Conservation (phyloP, 1,140 invertebrate species). For the Phocides pigmalion region DNA sequence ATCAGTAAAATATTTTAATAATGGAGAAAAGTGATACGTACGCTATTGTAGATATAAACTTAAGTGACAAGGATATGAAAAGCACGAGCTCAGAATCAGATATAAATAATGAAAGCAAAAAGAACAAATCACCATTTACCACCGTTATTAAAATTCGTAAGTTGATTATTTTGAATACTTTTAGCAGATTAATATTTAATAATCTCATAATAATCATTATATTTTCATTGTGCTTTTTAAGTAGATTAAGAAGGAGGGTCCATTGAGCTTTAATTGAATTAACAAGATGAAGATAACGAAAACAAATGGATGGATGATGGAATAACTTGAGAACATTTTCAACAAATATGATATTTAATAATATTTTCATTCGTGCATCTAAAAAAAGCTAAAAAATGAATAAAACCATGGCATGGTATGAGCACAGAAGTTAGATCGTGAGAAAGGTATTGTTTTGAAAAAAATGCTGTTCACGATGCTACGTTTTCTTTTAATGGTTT, state of each 20-base stretch:
- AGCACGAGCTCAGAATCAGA: slow-evolving; percentile 41
- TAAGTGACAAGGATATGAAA: slow-evolving; percentile 63
- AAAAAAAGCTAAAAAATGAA: no score
- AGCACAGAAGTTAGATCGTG: not conserved
- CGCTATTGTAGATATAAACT: slow-evolving; percentile 69
- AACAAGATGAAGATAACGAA: no score
- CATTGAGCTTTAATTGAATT: no score
- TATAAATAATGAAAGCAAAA: slow-evolving; percentile 46
- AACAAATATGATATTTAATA: no score
- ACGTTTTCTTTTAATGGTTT: not conserved
- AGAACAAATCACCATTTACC: slow-evolving; percentile 49
- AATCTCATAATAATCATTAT: not conserved
- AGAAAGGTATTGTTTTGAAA: not conserved
- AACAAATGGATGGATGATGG: no score
- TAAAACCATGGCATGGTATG: no score
- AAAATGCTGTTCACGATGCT: not conserved
- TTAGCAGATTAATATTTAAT: not conserved
- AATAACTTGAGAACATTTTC: no score
- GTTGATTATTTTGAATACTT: slow-evolving; percentile 38
- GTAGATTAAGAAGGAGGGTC: no score
- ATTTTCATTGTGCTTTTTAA: not conserved
- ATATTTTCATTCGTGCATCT: no score
- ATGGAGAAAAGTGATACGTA: slow-evolving; percentile 72
- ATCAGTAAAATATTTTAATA: not conserved
- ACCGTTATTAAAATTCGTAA: slow-evolving; percentile 75